These are phyloP conservation scores for Hystrix cristata DNA, from an alignment of 2,113 vertebrate species.

Conservation along the genomic window DNA sequence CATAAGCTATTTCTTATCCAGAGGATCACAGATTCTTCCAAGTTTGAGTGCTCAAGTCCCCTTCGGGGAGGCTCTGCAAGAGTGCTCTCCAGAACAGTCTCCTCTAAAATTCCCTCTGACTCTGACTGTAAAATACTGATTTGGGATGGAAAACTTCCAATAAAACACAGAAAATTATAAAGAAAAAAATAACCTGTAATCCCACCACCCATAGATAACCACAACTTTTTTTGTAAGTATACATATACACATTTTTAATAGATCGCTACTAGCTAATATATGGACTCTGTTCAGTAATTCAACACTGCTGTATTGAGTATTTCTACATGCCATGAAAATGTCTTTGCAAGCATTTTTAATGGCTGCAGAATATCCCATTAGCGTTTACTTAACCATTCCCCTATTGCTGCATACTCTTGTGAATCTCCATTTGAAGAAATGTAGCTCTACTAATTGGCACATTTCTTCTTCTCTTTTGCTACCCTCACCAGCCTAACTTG, in stretches of 20 bases:
- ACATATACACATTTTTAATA: slow-evolving; percentile 14
- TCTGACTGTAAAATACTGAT: slow-evolving; percentile 31
- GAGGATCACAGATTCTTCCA: neutral
- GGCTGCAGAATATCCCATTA: neutral
- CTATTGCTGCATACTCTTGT: neutral
- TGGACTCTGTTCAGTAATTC: neutral
- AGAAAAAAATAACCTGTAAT: slow-evolving; percentile 44
- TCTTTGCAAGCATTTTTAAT: slow-evolving; percentile 44
- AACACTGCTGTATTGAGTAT: slow-evolving; percentile 12
- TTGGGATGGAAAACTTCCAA: slow-evolving; percentile 24
- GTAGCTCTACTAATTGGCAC: neutral
- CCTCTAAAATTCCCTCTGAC: slow-evolving; percentile 2
- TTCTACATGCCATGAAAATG: neutral
- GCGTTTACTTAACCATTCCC: slow-evolving; percentile 26
- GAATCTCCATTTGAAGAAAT: slow-evolving; percentile 39
- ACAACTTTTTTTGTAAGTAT: neutral
- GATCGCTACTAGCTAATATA: neutral
- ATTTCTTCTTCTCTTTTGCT: slow-evolving; percentile 37
- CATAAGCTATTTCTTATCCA: neutral
- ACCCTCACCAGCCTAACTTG: neutral
- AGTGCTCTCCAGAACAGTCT: neutral
- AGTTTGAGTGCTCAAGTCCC: neutral
- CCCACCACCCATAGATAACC: neutral
- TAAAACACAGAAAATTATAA: slow-evolving; percentile 29
- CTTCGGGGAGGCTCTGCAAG: neutral